Evolutionary conservation across 2,888 invertebrate genomes (phyloP), one percentile per base, ranked within the genome.

Genomic region (Stenotaenia linearis): DNA sequence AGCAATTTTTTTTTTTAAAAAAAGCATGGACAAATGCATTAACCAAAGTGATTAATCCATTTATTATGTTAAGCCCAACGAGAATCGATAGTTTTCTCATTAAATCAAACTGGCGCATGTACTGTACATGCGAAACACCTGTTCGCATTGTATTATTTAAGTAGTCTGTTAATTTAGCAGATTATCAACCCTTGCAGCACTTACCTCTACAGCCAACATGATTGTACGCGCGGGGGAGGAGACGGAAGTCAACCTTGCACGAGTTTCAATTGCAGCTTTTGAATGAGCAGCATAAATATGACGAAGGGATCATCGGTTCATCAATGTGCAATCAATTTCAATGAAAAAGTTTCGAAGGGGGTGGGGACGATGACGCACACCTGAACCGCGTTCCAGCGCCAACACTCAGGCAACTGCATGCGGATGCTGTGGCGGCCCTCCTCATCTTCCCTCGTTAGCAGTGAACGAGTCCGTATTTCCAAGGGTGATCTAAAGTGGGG

Each of bases 221-320:
- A 69, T 69, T 69, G 69, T 69, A 69, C 69, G 69, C 69, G 69
- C 69, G 69, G 69, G 69, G 69, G 69, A 69, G 69, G 69, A 69
- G 69, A 69, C 69, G 69, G 69, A 69, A 69, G 69, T 69, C 28
- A 69, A 69, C 69, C 69, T 25, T 69, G 69, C 69, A 9, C 69
- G 69, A n/a, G 69, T 28, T 69, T 69, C 69, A 69, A 69, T 69
- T 69, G 69, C n/a, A 28, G 69, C 69, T 69, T 28, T 28, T 10
- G 25, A 25, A 7, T 25, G 10, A 69, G 69, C 10, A 69, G 25
- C 69, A 69, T 69, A 28, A 28, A 69, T 25, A 25, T 10, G 25
- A 69, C 69, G 69, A 69, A 25, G 25, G 9, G 25, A 69, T 28
- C 69, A 69, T 69, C 69, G n/a, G 28, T 69, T 69, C 69, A 28